These are phyloP conservation scores for Sinodicranocentrus sp. DNA, from an alignment of 2,888 invertebrate genomes.

Conservation along the genomic window DNA sequence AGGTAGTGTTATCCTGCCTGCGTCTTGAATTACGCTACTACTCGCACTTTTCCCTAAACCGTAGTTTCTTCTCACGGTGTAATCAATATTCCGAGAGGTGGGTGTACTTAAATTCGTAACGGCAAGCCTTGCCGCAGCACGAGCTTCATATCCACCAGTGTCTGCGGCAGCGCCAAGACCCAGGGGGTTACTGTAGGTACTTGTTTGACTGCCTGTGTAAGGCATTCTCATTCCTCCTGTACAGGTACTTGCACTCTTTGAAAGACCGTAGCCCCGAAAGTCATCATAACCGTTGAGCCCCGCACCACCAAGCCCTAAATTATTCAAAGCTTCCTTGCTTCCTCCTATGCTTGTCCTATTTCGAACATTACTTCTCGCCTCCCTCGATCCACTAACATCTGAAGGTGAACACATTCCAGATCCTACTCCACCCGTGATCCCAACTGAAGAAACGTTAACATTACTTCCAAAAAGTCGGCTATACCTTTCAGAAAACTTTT, in stretches of 20 bases:
- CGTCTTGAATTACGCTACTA: constrained; percentile 75
- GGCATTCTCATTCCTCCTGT: constrained; percentile 50
- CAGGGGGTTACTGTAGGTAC: constrained; percentile 56
- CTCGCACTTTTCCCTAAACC: constrained; percentile 76
- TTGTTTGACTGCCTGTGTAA: constrained; percentile 56
- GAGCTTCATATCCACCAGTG: constrained; percentile 45
- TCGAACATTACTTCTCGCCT: constrained; percentile 61
- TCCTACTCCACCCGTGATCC: neutral
- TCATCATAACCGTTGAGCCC: constrained; percentile 61
- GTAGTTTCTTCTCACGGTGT: constrained; percentile 65
- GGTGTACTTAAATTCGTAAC: constrained; percentile 57
- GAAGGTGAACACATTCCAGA: neutral
- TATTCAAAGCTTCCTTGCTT: constrained; percentile 57
- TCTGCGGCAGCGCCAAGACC: constrained; percentile 41
- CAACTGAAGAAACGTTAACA: constrained; percentile 45
- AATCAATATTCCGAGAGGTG: constrained; percentile 55
- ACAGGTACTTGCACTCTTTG: constrained; percentile 76
- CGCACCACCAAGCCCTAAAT: neutral
- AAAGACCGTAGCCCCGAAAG: constrained; percentile 73
- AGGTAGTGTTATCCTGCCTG: constrained; percentile 14
- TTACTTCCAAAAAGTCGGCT: constrained; percentile 75
- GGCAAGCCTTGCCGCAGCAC: constrained; percentile 39
- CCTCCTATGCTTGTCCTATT: constrained; percentile 63
- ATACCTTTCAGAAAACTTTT: constrained; percentile 75
- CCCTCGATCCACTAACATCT: constrained; percentile 41